Base-by-base conservation (phyloP, 2,113 vertebrate species). In the Thalassoma bifasciatum region DNA sequence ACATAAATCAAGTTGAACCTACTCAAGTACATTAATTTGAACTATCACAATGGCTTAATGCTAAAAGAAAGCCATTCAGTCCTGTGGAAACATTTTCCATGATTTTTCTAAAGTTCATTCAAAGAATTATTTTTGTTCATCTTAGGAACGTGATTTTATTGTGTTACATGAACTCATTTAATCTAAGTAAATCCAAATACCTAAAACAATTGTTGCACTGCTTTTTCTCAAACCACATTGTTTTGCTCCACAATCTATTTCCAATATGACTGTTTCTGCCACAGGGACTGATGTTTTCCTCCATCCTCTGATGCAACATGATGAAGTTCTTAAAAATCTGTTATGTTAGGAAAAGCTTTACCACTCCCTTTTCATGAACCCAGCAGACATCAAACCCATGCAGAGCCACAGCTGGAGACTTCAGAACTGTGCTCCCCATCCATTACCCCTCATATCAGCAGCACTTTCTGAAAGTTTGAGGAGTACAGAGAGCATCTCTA, bases 361-460 rank as follows among this genome's bases (percentile, higher is more conserved):
- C 3, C 40, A 19, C 50, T 56, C 14, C 10, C 56, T 54, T 47
- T 22, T 1, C 6, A 14, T 22, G 38, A 17, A 8, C 38, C 24
- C 3, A 14, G 7, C 16, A 16, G 26, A 44, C 42, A 42, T 10
- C 9, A 23, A 10, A n/a, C 5, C 10, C 36, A 44, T 44, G 4
- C 42, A 50, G 17, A 0, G 0, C 4, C 30, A 11, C n/a, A 26
- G 61, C 66, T 2, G 17, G 24, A 58, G 51, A 54, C 34, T 17
- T 38, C 34, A 52, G 26, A 26, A 9, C 38, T 24, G 7, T 16
- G 44, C 8, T 12, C 26, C 42, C 12, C 4, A 30, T 47, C 26
- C 58, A 40, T 63, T 62, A 22, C 40, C n/a, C 30, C 52, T 54
- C 10, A 24, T 56, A 52, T 67, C 71, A 75, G 50, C 5, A 1